A percentile compares a stretch with the other conserved stretches of the same genome.
Conservation (phyloP, 2,113 vertebrate species). For the Anolis sagrei region DNA sequence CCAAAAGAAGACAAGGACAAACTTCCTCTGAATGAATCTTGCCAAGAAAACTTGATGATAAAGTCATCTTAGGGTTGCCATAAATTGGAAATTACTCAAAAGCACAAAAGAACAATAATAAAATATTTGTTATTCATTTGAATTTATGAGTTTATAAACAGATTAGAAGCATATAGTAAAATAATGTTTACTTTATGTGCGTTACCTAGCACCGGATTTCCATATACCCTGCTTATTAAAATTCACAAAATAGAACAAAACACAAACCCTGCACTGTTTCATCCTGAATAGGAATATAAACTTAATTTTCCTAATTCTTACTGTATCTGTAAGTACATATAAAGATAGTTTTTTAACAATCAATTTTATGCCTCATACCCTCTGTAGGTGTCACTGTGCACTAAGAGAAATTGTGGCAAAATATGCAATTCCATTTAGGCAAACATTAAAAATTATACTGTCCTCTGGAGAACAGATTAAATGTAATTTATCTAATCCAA, state of each 20-base stretch:
- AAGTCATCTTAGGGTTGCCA: no score
- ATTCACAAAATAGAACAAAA: background rate
- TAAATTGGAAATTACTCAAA: no score
- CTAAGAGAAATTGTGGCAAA: constrained; percentile 34
- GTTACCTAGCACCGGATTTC: background rate
- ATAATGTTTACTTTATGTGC: background rate
- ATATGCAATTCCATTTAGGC: background rate
- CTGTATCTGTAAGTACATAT: background rate
- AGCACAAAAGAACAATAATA: no score
- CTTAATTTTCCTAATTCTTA: background rate
- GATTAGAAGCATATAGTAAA: background rate
- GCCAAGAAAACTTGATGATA: no score
- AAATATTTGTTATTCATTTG: background rate
- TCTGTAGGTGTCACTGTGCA: constrained; percentile 68
- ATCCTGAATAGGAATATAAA: background rate
- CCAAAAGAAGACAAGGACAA: no score
- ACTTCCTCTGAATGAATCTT: no score
- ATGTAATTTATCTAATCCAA: background rate
- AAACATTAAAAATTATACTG: background rate
- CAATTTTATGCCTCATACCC: constrained; percentile 6
- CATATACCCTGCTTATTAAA: background rate
- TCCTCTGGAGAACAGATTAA: background rate
- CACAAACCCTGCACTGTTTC: background rate
- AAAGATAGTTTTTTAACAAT: background rate
- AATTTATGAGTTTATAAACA: background rate